A percentile compares a stretch with the other conserved stretches of the same genome.
Conservation (phyloP, 2,888 invertebrate genomes). For the Masnerella sp. region DNA sequence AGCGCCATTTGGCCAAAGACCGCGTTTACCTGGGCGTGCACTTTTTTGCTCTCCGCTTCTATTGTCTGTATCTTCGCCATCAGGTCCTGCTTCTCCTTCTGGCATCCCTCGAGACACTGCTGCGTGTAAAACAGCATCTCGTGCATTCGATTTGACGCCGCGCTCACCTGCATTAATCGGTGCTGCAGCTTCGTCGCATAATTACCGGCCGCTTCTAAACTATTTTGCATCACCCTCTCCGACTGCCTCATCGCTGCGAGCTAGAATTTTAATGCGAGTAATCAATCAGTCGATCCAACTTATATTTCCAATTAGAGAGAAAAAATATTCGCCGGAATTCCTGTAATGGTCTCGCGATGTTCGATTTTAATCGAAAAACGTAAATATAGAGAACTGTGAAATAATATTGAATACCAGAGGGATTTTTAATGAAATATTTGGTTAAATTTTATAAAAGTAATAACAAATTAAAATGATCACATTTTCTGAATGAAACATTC, state of each 20-base stretch:
- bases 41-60: constrained; percentile 67
- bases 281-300: too few species aligned
- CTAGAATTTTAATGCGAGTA: constrained; percentile 60
- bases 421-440: too few species aligned
- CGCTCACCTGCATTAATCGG: constrained; percentile 77
- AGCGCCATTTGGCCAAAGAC: constrained; percentile 14
- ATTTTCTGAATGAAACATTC: too few species aligned
- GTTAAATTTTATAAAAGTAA: too few species aligned
- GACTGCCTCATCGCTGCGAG: constrained; percentile 79
- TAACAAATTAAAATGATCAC: too few species aligned
- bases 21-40: constrained; percentile 66
- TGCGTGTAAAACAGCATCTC: constrained; percentile 79
- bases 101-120: constrained; percentile 78
- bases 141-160: constrained; percentile 78
- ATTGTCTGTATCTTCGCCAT: constrained; percentile 66
- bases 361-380: too few species aligned
- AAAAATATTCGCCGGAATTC: not conserved
- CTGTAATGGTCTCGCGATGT: too few species aligned
- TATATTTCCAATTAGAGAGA: not conserved
- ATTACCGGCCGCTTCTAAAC: constrained; percentile 79
- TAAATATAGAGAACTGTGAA: too few species aligned
- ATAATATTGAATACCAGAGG: too few species aligned
- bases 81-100: constrained; percentile 71
- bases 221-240: constrained; percentile 78
- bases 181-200: constrained; percentile 79